Conservation (phyloP, 2,797 vertebrate genomes). For the Trachops cirrhosus region DNA sequence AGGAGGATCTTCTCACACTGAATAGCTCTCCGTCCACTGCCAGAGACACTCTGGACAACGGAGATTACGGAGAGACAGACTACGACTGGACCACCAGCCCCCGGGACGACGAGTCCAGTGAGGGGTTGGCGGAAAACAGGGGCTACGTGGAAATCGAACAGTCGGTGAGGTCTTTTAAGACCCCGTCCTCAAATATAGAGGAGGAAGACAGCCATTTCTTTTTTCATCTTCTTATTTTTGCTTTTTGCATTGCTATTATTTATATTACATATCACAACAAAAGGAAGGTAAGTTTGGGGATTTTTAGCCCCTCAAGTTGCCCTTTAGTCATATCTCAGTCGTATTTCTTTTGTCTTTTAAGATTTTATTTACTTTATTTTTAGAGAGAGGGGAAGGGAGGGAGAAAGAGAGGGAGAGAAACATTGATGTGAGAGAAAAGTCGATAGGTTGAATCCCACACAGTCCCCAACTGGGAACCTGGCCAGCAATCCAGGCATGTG, state of each 20-base stretch:
- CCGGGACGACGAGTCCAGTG: slow-evolving; percentile 64
- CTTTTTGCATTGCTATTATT: slow-evolving; percentile 92
- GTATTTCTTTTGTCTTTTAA: neutral
- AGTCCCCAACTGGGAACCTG: neutral
- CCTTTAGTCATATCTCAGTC: neutral
- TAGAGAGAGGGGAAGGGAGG: neutral
- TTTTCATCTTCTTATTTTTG: slow-evolving; percentile 93
- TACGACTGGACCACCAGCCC: slow-evolving; percentile 76
- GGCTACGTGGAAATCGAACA: slow-evolving; percentile 74
- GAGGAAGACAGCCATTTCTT: slow-evolving; percentile 96
- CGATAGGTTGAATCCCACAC: neutral
- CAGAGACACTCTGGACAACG: slow-evolving; percentile 78
- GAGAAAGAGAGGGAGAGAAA: neutral
- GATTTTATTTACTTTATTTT: neutral
- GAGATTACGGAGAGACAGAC: slow-evolving; percentile 68
- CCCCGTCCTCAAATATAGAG: slow-evolving; percentile 82
- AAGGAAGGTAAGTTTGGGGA: slow-evolving; percentile 89
- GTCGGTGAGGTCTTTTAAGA: slow-evolving; percentile 78
- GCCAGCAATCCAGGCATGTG: neutral
- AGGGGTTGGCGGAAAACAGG: slow-evolving; percentile 58
- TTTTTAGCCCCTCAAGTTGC: neutral
- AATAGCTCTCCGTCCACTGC: slow-evolving; percentile 73
- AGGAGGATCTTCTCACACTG: slow-evolving; percentile 79
- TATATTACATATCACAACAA: slow-evolving; percentile 98
- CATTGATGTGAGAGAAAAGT: neutral